phyloP scores from a whole-genome alignment of 1,140 invertebrate genomes.

The Drosophila sp. region DNA sequence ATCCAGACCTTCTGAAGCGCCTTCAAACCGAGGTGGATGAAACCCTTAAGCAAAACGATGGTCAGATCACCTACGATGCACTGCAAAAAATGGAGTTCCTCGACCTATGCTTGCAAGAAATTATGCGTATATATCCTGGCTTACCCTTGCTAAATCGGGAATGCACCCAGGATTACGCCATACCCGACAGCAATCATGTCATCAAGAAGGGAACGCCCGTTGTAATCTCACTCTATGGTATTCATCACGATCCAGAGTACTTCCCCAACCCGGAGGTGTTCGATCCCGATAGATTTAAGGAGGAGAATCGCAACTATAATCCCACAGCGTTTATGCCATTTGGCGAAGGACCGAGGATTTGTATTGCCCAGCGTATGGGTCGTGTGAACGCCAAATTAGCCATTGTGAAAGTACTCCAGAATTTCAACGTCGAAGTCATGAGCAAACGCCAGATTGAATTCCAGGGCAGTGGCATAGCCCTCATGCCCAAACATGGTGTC shows the following conservation, averaged over 20 bases:
- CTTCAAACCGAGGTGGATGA: conserved; percentile 85
- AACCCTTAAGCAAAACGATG: conserved; percentile 81
- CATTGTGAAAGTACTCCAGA: conserved; percentile 60
- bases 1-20: conserved; percentile 85
- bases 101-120: conserved; percentile 85
- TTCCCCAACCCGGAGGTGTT: conserved; percentile 88
- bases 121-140: conserved; percentile 86
- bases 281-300: conserved; percentile 87
- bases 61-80: conserved; percentile 84
- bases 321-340: conserved; percentile 86
- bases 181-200: conserved; percentile 77
- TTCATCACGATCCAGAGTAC: conserved; percentile 84
- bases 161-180: conserved; percentile 81
- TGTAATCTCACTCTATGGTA: conserved; percentile 79
- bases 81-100: conserved; percentile 85
- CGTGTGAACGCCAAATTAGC: conserved; percentile 61
- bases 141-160: conserved; percentile 84
- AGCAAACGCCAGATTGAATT: conserved; percentile 47
- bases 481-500: conserved; percentile 42
- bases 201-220: conserved; percentile 84
- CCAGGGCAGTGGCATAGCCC: conserved; percentile 48
- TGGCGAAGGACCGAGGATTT: conserved; percentile 87
- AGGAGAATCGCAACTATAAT: conserved; percentile 81
- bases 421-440: conserved; percentile 67
- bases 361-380: conserved; percentile 69